phyloP scores from a whole-genome alignment of 2,113 vertebrate genomes.

The Columbina picui region DNA sequence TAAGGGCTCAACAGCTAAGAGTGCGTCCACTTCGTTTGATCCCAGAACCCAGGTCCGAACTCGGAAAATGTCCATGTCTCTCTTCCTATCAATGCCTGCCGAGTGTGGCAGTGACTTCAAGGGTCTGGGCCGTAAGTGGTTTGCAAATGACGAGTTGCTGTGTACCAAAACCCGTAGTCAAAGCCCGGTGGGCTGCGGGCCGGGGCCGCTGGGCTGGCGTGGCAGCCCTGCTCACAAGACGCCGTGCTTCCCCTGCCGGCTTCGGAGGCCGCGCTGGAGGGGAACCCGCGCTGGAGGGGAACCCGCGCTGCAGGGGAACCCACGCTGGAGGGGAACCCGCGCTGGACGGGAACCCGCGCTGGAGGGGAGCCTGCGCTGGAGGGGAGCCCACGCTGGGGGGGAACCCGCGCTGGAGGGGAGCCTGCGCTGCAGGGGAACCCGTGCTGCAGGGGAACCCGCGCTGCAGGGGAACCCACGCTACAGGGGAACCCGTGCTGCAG shows the following conservation, averaged over 20 bases:
- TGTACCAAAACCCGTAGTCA: fast-evolving
- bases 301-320: no score
- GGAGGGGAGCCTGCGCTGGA: no score
- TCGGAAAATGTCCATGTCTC: not conserved
- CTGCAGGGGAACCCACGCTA: no score
- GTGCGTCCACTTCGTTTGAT: not conserved
- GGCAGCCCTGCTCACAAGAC: fast-evolving
- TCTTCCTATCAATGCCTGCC: fast-evolving
- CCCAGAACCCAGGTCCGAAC: not conserved
- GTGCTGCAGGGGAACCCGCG: no score
- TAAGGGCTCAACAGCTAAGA: not conserved
- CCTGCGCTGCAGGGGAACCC: no score
- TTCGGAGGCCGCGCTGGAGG: not conserved
- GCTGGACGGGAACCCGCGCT: no score
- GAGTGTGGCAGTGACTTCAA: not conserved
- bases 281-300: no score
- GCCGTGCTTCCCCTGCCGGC: not conserved
- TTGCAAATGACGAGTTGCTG: not conserved
- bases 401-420: no score
- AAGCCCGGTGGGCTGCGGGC: not conserved
- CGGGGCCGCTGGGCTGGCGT: not conserved
- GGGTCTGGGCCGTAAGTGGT: no score
- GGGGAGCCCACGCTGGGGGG: no score
- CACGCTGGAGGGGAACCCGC: no score
- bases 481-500: no score